These are phyloP conservation scores for Parnassius orleans DNA, from an alignment of 2,888 invertebrate genomes.

Conservation along the genomic window DNA sequence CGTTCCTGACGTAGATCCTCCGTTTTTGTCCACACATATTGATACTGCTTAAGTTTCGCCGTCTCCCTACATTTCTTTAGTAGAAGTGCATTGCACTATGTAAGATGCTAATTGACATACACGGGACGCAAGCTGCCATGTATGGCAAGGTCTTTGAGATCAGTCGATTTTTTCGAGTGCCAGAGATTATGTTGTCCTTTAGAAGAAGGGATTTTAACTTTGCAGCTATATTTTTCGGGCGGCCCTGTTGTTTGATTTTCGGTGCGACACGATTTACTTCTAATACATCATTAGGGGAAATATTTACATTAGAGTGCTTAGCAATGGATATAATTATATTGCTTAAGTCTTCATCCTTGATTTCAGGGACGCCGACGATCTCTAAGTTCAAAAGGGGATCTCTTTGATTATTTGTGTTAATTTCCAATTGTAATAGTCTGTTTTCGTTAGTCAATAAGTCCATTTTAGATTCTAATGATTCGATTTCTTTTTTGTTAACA, in stretches of 20 bases:
- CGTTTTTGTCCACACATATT: constrained; percentile 26
- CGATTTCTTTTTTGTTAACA: too few relatives aligned
- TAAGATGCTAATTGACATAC: constrained; percentile 3
- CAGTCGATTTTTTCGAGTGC: constrained; percentile 1
- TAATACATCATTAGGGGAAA: not conserved
- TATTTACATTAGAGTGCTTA: not conserved
- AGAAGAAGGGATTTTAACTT: too few relatives aligned
- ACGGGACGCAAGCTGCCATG: not conserved
- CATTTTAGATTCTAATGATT: too few relatives aligned
- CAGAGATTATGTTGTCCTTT: not conserved
- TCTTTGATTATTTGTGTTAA: too few relatives aligned
- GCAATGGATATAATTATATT: constrained; percentile 2
- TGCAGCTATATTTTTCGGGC: too few relatives aligned
- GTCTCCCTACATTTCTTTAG: too few relatives aligned
- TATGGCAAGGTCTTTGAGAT: constrained; percentile 2
- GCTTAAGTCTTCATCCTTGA: not conserved
- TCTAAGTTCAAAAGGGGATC: too few relatives aligned
- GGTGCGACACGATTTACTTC: too few relatives aligned
- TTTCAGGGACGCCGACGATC: too few relatives aligned
- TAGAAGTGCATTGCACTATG: not conserved
- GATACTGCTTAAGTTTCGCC: not conserved
- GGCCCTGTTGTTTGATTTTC: too few relatives aligned
- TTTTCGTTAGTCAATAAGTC: too few relatives aligned
- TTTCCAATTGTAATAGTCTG: too few relatives aligned
- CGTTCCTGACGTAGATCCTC: constrained; percentile 23